Percentiles rank a stretch among this genome's conserved stretches.
These are phyloP conservation scores for Streptopelia turtur DNA, from an alignment of 2,797 vertebrate species.

Conservation along the genomic window DNA sequence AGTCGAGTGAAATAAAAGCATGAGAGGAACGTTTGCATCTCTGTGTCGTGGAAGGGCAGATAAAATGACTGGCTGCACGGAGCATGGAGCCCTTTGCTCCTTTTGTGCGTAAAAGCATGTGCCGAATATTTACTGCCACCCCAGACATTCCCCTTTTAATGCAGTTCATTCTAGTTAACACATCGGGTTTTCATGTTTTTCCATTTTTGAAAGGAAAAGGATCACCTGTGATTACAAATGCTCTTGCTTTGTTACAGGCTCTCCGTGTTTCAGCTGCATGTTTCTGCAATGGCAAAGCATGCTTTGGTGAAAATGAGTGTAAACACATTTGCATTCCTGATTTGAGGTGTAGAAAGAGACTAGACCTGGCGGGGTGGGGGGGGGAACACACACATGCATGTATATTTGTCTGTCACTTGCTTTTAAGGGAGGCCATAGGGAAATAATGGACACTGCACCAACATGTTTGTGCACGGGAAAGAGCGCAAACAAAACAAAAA, in stretches of 20 bases:
- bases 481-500: conserved; percentile 50
- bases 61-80: background rate
- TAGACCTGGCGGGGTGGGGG: conserved; percentile 4
- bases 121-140: conserved; percentile 28
- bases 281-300: conserved; percentile 16
- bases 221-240: background rate
- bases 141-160: background rate
- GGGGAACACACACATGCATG: background rate
- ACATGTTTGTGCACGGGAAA: conserved; percentile 57
- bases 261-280: background rate
- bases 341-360: conserved; percentile 23
- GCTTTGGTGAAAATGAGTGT: conserved; percentile 13
- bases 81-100: conserved; percentile 47
- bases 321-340: conserved; percentile 12
- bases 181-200: background rate
- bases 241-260: background rate
- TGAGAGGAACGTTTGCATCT: background rate
- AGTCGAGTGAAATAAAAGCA: conserved; percentile 13
- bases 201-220: conserved; percentile 36
- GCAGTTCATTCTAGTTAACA: conserved; percentile 2
- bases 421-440: conserved; percentile 31
- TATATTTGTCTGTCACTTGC: conserved; percentile 6
- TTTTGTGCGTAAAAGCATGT: conserved; percentile 50
- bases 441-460: conserved; percentile 69
- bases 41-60: conserved; percentile 30